These are phyloP conservation scores for Mola mola DNA, from an alignment of 2,113 vertebrate genomes.

Conservation along the genomic window DNA sequence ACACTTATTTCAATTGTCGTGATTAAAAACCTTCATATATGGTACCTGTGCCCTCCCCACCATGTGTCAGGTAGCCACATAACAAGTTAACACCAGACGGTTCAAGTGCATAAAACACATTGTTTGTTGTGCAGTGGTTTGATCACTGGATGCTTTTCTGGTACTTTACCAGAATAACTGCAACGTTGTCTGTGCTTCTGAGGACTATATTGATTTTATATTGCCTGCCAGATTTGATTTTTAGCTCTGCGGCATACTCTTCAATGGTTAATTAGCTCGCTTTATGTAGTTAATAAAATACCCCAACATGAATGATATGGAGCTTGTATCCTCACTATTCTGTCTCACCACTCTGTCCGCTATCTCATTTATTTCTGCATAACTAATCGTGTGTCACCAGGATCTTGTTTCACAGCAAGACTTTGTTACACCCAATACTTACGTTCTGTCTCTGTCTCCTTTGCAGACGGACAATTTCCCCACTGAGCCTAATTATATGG, in stretches of 20 bases:
- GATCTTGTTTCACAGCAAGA: constrained; percentile 91
- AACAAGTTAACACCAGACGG: constrained; percentile 13
- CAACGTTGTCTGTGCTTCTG: too few species aligned
- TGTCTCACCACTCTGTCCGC: constrained; percentile 24
- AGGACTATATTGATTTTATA: not conserved
- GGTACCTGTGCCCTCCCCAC: too few species aligned
- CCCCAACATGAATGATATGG: constrained; percentile 78
- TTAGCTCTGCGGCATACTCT: constrained; percentile 61
- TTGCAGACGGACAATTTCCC: constrained; percentile 99
- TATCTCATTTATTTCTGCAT: constrained; percentile 77
- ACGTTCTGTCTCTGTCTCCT: constrained; percentile 80
- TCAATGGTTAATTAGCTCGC: constrained; percentile 85
- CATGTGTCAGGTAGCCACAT: constrained; percentile 18
- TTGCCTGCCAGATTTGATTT: constrained; percentile 43
- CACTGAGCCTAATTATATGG: constrained; percentile 99
- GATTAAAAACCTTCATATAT: constrained; percentile 51
- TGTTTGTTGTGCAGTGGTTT: too few species aligned
- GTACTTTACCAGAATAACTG: too few species aligned
- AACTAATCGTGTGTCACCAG: constrained; percentile 92
- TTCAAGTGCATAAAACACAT: constrained; percentile 19
- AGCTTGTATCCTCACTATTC: constrained; percentile 15
- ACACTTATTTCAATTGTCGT: constrained; percentile 50
- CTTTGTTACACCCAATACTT: constrained; percentile 86
- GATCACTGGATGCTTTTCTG: too few species aligned
- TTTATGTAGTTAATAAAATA: constrained; percentile 90